Evolutionary conservation across 2,113 vertebrate genomes (phyloP).

Genomic region (Gymnorhina tibicen): DNA sequence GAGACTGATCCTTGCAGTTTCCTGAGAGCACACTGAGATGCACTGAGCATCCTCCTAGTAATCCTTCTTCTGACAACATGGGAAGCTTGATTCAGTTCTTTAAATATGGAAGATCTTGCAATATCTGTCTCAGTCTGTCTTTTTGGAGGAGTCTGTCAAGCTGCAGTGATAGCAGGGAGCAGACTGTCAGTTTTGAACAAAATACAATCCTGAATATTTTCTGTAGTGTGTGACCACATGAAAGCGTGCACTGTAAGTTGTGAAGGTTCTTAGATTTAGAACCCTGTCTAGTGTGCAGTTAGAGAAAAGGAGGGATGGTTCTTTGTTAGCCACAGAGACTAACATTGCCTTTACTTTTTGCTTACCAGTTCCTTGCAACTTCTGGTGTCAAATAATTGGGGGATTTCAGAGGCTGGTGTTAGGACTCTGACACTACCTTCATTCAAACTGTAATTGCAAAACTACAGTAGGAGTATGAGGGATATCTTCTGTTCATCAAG

Average conservation of each 20-base stretch:
- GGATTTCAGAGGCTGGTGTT: not conserved
- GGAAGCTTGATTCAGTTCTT: not conserved
- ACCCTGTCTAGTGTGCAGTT: not conserved
- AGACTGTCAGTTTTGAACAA: not conserved
- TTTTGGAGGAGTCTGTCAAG: not conserved
- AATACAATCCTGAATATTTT: not conserved
- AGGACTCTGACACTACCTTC: not conserved
- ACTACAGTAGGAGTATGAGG: not conserved
- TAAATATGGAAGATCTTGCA: not conserved
- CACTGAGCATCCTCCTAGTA: not conserved
- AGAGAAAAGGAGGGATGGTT: not conserved
- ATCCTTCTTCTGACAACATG: not conserved
- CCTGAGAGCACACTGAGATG: not conserved
- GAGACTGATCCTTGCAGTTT: not conserved
- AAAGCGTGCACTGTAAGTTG: not conserved
- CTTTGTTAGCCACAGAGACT: not conserved
- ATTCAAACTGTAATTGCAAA: not conserved
- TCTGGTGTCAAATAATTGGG: not conserved
- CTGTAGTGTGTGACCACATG: too few species aligned
- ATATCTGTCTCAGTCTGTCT: not conserved
- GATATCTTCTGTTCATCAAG: not conserved
- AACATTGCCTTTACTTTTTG: not conserved
- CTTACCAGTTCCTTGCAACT: not conserved
- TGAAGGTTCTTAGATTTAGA: not conserved
- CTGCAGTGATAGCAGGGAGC: not conserved